Evolutionary conservation across 92 coral and sea anemone species (phyloP), one percentile per base, ranked within the genome.

Genomic region (Epizoanthus rinbou): DNA sequence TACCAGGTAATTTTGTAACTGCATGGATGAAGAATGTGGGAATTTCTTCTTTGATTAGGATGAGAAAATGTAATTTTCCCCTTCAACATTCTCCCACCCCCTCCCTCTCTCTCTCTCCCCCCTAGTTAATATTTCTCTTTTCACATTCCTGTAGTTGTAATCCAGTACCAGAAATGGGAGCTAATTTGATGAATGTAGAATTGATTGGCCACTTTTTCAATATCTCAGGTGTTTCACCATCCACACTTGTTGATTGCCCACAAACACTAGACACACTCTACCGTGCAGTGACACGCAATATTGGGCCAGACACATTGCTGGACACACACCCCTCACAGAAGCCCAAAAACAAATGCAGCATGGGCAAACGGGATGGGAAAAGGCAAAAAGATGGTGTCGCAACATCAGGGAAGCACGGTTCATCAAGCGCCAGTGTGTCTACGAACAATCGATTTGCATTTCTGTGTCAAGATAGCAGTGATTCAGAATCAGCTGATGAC

Each of bases 371-470:
- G 21, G 71, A 19, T 19, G 24, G 24, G 39, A 60, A 62, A 33
- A 16, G 11, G 8, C 71, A 16, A 43, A 60, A 59, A 63, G 35
- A 75, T 18, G 52, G 15, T 5, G 47, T 39, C 45, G 4, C 71
- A 28, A n/a, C 41, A 62, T 43, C 82, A 7, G 10, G 15, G 39
- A 24, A 41, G 52, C 39, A 39, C 8, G 22, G 0, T 14, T 4
- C 45, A 22, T 11, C 54, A 62, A n/a, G 59, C 43, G 33, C 71
- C 54, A 62, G 41, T 39, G 52, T 21, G 17, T 18, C 41, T 3
- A 60, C 71, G 19, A 62, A 62, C 24, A 78, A 78, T 62, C 71
- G 58, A 24, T 74, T 74, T 74, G 66, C 65, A 23, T 17, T 56
- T 25, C 57, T 74, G 25, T 74, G 64, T 25, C 47, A 14, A 3